Conservation (phyloP, 2,797 vertebrate genomes). For the Labeo calbasu region DNA sequence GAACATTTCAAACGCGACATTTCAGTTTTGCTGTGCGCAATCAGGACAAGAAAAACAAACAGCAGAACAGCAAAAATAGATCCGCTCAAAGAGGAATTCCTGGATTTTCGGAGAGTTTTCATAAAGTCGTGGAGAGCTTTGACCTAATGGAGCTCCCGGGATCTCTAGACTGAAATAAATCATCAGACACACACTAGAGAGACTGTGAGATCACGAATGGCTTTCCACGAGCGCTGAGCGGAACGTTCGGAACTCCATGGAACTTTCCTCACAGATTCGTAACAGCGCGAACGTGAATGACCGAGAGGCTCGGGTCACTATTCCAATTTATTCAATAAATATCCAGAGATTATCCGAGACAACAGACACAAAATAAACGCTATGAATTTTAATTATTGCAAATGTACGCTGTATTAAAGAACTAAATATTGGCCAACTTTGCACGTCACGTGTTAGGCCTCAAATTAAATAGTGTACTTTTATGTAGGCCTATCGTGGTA, state of each 20-base stretch:
- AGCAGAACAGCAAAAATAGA: not conserved
- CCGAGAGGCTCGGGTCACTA: not conserved
- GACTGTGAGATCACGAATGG: not conserved
- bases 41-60: not conserved
- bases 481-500: not conserved
- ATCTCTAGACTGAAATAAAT: constrained; percentile 7
- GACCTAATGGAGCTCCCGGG: constrained; percentile 3
- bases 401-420: not conserved
- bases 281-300: not conserved
- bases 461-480: not conserved
- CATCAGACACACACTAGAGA: not conserved
- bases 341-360: not conserved
- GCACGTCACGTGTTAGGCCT: not conserved
- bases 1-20: not conserved
- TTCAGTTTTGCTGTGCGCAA: not conserved
- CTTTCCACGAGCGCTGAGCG: not conserved
- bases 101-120: not conserved
- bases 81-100: not conserved
- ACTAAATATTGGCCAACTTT: not conserved
- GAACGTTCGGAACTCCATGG: not conserved
- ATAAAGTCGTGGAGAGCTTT: not conserved
- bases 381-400: not conserved
- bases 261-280: not conserved
- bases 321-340: not conserved
- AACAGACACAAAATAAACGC: not conserved